Evolutionary conservation across 2,113 vertebrate genomes (phyloP).

Genomic region (Ictalurus punctatus): DNA sequence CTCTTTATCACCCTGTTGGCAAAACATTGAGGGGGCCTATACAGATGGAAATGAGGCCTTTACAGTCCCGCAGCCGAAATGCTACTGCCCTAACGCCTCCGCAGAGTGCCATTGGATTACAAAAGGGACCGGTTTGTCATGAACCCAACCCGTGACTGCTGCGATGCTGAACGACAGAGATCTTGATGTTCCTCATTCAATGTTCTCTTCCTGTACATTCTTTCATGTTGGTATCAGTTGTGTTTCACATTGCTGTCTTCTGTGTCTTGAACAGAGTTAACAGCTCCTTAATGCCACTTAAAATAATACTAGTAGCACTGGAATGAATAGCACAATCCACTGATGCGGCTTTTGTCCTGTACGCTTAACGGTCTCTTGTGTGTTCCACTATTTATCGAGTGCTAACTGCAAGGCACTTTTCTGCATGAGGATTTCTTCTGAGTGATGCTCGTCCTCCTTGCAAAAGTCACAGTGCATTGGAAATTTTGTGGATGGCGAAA

Average conservation of each 20-base stretch:
- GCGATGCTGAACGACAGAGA: slow-evolving; percentile 16
- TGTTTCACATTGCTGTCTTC: slow-evolving; percentile 15
- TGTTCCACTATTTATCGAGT: not conserved
- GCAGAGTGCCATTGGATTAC: slow-evolving; percentile 47
- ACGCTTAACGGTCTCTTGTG: slow-evolving; percentile 21
- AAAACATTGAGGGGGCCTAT: slow-evolving; percentile 48
- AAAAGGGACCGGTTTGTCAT: slow-evolving; percentile 54
- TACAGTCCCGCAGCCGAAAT: slow-evolving; percentile 45
- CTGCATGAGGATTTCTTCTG: not conserved
- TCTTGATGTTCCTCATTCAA: slow-evolving; percentile 36
- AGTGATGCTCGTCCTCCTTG: not conserved
- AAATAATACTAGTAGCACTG: not conserved
- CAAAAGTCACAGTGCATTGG: not conserved
- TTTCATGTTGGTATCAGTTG: slow-evolving; percentile 28
- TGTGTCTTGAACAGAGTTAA: slow-evolving; percentile 12
- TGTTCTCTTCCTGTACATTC: slow-evolving; percentile 3
- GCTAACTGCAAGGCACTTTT: not conserved
- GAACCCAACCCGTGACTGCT: slow-evolving; percentile 38
- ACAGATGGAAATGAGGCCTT: slow-evolving; percentile 58
- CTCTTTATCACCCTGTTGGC: slow-evolving; percentile 54
- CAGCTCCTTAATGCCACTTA: slow-evolving; percentile 33
- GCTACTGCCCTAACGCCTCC: slow-evolving; percentile 52
- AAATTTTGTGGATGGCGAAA: not conserved
- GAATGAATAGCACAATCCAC: not conserved
- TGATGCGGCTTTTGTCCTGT: slow-evolving; percentile 13